Percentiles rank a stretch among this genome's conserved stretches.
Evolutionary conservation across 2,797 vertebrate genomes (phyloP).

Genomic region (Fistularia commersonii): DNA sequence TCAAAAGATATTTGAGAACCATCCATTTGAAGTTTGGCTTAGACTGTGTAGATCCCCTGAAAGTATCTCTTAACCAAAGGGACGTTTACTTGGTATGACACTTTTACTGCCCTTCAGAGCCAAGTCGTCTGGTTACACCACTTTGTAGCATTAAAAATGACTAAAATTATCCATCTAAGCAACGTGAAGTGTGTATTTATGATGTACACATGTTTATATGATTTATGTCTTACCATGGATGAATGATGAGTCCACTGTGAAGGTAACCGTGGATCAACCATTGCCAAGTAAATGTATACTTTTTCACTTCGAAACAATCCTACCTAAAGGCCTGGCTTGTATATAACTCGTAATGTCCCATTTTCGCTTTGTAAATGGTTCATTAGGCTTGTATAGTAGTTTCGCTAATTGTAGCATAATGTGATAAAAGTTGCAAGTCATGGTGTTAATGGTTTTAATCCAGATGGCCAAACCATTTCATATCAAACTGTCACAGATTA

Average conservation of each 20-base stretch:
- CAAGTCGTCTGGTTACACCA: constrained; percentile 42
- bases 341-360: too few species aligned
- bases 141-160: constrained; percentile 52
- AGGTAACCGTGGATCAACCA: too few species aligned
- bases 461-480: too few species aligned
- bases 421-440: too few species aligned
- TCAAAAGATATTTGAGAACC: constrained; percentile 43
- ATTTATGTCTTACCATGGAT: not conserved
- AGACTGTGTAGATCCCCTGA: constrained; percentile 12
- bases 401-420: too few species aligned
- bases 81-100: constrained; percentile 38
- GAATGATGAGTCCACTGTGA: not conserved
- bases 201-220: constrained; percentile 9
- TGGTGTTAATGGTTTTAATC: too few species aligned
- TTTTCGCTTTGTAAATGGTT: too few species aligned
- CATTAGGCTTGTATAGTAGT: too few species aligned
- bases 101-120: constrained; percentile 64
- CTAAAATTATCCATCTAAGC: constrained; percentile 25
- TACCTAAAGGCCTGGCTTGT: too few species aligned
- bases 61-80: constrained; percentile 16
- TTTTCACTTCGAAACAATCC: not conserved
- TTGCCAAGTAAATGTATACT: too few species aligned
- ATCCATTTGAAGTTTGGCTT: constrained; percentile 36
- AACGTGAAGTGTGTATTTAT: constrained; percentile 1
- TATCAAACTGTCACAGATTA: too few species aligned